A percentile compares a stretch with the other conserved stretches of the same genome.
phyloP scores from a whole-genome alignment of 64 coral and sea anemone species.

The Exaiptasia diaphana region DNA sequence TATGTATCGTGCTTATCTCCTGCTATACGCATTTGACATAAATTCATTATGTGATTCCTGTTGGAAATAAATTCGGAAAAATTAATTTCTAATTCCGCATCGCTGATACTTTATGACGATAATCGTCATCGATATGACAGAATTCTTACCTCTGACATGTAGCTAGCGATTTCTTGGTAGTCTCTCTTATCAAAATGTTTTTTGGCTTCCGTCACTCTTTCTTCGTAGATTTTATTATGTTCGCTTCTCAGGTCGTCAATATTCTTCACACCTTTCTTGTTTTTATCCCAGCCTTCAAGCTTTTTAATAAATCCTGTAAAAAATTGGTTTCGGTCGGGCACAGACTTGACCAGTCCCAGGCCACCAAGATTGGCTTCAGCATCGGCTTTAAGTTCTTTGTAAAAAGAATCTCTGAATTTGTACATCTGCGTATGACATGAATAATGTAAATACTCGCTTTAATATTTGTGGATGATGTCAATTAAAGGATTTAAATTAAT shows the following conservation, averaged over 20 bases:
- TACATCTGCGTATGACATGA: too few species aligned
- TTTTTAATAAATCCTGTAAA: conserved; percentile 3
- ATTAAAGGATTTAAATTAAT: too few species aligned
- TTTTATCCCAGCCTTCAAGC: conserved; percentile 20
- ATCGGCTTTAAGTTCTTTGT: conserved; percentile 15
- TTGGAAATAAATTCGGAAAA: too few species aligned
- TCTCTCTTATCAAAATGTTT: conserved; percentile 20
- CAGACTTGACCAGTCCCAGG: conserved; percentile 9
- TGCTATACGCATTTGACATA: too few species aligned
- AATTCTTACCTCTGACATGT: conserved; percentile 40
- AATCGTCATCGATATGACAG: too few species aligned
- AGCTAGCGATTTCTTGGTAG: conserved; percentile 19
- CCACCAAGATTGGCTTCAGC: conserved; percentile 32
- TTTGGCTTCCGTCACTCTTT: conserved; percentile 14
- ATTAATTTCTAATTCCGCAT: too few species aligned
- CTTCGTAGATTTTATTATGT: conserved; percentile 24
- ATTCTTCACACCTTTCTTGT: conserved; percentile 7
- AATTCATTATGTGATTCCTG: too few species aligned
- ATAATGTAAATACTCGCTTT: too few species aligned
- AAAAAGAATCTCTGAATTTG: conserved; percentile 38
- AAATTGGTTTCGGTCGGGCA: background rate
- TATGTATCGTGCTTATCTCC: too few species aligned
- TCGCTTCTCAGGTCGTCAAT: conserved; percentile 23
- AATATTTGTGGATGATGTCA: too few species aligned
- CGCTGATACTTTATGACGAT: too few species aligned